Evolutionary conservation across 1,140 invertebrate species (phyloP).

Genomic region (Heterodera carotae): DNA sequence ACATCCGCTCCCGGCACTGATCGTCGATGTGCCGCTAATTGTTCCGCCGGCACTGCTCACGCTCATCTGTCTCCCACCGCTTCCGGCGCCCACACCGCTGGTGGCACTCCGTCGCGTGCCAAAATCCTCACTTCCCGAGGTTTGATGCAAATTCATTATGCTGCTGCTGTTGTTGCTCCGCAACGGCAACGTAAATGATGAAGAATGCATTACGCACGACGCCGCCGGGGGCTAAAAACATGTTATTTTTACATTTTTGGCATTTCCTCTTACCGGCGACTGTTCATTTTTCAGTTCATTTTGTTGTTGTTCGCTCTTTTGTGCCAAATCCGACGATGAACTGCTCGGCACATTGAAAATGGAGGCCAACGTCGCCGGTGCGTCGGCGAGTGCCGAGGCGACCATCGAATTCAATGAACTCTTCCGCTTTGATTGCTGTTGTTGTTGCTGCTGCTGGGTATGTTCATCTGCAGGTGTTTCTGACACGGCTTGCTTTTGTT

Average conservation of each 20-base stretch:
- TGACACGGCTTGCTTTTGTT: not conserved
- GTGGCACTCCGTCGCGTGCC: constrained; percentile 23
- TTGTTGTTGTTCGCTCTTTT: not conserved
- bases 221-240: not conserved
- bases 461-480: constrained; percentile 11
- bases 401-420: constrained; percentile 22
- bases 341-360: constrained; percentile 13
- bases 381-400: constrained; percentile 18
- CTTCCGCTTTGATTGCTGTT: constrained; percentile 16
- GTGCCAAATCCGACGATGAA: not conserved
- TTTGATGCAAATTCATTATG: constrained; percentile 19
- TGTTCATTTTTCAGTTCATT: not conserved
- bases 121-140: constrained; percentile 34
- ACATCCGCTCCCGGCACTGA: constrained; percentile 14
- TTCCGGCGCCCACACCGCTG: not conserved
- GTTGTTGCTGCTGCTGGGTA: not conserved
- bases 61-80: constrained; percentile 6
- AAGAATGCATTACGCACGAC: not conserved
- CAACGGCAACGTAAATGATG: constrained; percentile 21
- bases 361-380: constrained; percentile 21
- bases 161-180: constrained; percentile 5
- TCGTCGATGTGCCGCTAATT: constrained; percentile 17
- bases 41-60: constrained; percentile 23
- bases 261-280: not conserved
- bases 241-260: not conserved